Base-by-base conservation (phyloP, 2,113 vertebrate genomes). In the Megaleporinus macrocephalus region DNA sequence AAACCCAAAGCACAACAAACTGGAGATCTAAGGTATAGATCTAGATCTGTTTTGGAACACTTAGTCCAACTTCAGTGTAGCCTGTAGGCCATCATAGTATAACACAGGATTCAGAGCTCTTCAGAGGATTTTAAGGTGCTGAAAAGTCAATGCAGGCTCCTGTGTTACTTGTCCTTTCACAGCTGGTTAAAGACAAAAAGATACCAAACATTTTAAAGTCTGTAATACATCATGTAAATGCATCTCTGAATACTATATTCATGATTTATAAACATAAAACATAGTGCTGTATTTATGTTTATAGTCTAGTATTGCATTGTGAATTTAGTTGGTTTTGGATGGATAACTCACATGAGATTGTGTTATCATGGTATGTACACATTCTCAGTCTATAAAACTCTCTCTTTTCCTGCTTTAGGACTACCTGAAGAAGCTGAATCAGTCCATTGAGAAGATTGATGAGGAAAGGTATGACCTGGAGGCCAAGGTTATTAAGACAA, bases 381-480 rank as follows among this genome's bases (percentile, higher is more conserved):
- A 24, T 4, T 18, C 12, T 76, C 36, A 41, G 16, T 12, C 7
- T 26, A 76, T 41, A 36, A 63, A 10, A 16, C 36, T 30, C 11
- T 14, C n/a, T 22, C 3, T 59, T 51, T 84, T 55, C 81, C 26
- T 76, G 70, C 16, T 1, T 65, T 89, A 99, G 98, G 97, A 99
- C 0, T 26, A 93, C 24, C 95, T 95, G 92, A 97, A 94, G 82
- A 97, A 98, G 88, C 91, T 98, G n/a, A 90, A 97, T 0, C 90
- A 93, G 18, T 85, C 90, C 87, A 91, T 99, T 3, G 97, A 99
- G 0, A 90, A 89, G 16, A 90, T 96, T 0, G 98, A 99, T 91
- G 97, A 99, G 84, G 98, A 98, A 70, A 95, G 97, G 77, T 98
- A 99, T 0, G 98, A 99, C 85, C 87, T 90, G 78, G 95, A 96